Percentiles rank a stretch among this genome's conserved stretches.
Conservation (phyloP, 1,140 invertebrate genomes). For the Anastrepha ludens region DNA sequence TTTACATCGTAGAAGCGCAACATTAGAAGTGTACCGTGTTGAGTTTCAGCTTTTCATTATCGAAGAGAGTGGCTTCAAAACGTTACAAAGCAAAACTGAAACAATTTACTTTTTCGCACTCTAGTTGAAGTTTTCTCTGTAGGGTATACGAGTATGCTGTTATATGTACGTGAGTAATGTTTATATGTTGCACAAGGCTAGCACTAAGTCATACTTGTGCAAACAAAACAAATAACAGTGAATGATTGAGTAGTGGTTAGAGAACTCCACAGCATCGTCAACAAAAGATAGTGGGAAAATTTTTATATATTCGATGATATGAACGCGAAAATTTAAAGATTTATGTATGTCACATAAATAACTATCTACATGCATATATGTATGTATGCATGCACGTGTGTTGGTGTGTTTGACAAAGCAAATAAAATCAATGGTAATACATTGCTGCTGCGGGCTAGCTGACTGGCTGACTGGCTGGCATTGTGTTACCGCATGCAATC, state of each 20-base stretch:
- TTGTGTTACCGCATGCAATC: conserved; percentile 30
- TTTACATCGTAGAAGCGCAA: no score
- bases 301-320: background rate
- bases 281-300: background rate
- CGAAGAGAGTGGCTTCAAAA: no score
- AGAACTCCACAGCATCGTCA: background rate
- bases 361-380: background rate
- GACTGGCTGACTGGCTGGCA: background rate
- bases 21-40: no score
- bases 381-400: background rate
- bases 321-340: conserved; percentile 4
- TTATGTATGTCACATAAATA: background rate
- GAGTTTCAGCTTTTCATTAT: no score
- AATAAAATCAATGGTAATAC: conserved; percentile 17
- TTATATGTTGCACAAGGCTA: background rate
- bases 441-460: background rate
- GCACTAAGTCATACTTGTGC: background rate
- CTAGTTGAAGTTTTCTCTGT: no score
- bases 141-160: no score
- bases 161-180: no score
- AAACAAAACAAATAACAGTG: background rate
- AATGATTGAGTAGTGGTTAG: background rate
- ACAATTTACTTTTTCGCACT: no score
- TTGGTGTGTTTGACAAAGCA: background rate
- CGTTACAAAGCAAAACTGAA: no score